Evolutionary conservation across 2,888 invertebrate species (phyloP).

Genomic region (Erebia ligea): DNA sequence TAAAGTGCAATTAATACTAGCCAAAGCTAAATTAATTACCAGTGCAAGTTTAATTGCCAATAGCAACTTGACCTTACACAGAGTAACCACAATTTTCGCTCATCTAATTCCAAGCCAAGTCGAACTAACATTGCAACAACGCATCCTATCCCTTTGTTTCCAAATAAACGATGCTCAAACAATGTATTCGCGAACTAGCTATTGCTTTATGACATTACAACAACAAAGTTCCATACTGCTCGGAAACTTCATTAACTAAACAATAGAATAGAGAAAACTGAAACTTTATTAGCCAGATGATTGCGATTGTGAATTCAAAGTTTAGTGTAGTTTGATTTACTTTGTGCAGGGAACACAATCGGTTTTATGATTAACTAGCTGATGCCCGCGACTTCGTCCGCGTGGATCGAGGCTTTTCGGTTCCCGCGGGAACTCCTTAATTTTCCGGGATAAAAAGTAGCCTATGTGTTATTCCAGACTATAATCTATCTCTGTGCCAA

Average conservation of each 20-base stretch:
- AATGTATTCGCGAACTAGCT: constrained; percentile 11
- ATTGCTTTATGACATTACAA: constrained; percentile 17
- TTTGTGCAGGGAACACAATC: constrained; percentile 1
- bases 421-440: no score
- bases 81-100: background rate
- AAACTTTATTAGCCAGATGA: constrained; percentile 17
- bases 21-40: no score
- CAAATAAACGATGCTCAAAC: constrained; percentile 7
- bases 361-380: no score
- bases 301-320: constrained; percentile 11
- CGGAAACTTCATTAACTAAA: constrained; percentile 3
- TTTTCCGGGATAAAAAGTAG: no score
- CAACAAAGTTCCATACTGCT: constrained; percentile 1
- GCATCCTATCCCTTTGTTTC: background rate
- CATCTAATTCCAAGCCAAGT: background rate
- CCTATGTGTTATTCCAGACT: no score
- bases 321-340: constrained; percentile 7
- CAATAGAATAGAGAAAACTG: constrained; percentile 8
- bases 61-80: no score
- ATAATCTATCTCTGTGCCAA: no score
- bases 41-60: no score
- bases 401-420: no score
- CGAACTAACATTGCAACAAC: constrained; percentile 9
- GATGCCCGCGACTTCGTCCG: no score
- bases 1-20: no score